Conservation (phyloP, 1,140 invertebrate genomes). For the Periplaneta americana region DNA sequence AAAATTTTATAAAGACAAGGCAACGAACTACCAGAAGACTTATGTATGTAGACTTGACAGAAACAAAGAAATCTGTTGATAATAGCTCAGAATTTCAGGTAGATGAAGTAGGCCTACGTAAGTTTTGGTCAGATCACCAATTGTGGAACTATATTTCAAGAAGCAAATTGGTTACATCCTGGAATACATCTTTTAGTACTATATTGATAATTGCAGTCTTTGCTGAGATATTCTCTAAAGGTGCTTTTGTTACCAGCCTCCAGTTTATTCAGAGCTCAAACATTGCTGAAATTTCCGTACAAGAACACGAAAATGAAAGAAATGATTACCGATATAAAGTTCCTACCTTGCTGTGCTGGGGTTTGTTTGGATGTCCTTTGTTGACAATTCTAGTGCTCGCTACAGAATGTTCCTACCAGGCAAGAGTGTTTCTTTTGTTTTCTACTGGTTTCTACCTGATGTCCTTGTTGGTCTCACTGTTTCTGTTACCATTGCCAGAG, state of each 20-base stretch:
- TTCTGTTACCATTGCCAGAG: background rate
- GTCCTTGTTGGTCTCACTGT: background rate
- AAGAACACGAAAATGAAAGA: background rate
- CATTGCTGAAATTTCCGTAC: background rate
- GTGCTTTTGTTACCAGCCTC: background rate
- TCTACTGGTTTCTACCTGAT: background rate
- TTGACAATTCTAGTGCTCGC: background rate
- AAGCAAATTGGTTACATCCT: background rate
- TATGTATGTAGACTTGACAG: background rate
- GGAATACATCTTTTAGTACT: background rate
- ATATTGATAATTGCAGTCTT: background rate
- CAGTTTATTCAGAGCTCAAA: background rate
- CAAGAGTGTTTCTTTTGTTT: background rate
- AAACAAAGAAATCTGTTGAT: background rate
- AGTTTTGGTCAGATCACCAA: background rate
- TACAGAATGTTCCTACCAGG: background rate
- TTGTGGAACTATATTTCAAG: background rate
- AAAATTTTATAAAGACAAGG: background rate
- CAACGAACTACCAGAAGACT: background rate
- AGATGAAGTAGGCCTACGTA: background rate
- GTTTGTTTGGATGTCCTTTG: background rate
- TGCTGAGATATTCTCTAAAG: background rate
- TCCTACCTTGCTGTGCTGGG: background rate
- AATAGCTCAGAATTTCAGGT: background rate
- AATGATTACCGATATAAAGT: background rate